Evolutionary conservation across 1,140 invertebrate species (phyloP).

Genomic region (Planococcus citri): DNA sequence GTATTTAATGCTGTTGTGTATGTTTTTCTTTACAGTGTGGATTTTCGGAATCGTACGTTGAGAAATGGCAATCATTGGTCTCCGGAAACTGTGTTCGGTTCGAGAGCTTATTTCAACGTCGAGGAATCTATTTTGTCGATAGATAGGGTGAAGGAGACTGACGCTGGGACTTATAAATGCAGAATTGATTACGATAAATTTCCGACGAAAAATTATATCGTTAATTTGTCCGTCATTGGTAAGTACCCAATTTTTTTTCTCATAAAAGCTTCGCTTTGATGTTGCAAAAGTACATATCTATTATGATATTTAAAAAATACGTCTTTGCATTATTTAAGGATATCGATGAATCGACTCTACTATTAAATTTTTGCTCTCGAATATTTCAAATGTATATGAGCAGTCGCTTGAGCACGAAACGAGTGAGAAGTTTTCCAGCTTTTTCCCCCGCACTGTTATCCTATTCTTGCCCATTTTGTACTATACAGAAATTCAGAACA

Average conservation of each 20-base stretch:
- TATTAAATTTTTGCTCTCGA: too few species aligned
- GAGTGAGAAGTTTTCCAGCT: too few species aligned
- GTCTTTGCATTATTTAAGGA: too few species aligned
- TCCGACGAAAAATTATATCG: conserved; percentile 67
- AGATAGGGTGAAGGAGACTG: conserved; percentile 51
- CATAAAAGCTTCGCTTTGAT: background rate
- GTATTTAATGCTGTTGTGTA: background rate
- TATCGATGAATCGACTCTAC: too few species aligned
- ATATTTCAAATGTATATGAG: too few species aligned
- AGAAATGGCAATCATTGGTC: conserved; percentile 53
- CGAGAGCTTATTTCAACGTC: conserved; percentile 47
- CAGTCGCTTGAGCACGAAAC: too few species aligned
- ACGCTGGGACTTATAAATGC: conserved; percentile 69
- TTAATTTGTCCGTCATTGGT: conserved; percentile 78
- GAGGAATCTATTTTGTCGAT: conserved; percentile 47
- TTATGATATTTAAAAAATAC: background rate
- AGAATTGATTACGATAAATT: conserved; percentile 74
- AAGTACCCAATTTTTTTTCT: conserved; percentile 33
- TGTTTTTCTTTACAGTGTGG: conserved; percentile 46
- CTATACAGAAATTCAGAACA: too few species aligned
- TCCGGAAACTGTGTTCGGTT: conserved; percentile 44
- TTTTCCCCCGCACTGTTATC: too few species aligned
- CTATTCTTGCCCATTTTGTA: too few species aligned
- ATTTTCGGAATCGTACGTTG: conserved; percentile 39
- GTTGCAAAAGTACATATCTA: background rate